Evolutionary conservation across 1,140 invertebrate species (phyloP).

Genomic region (Bombus soroeensis): DNA sequence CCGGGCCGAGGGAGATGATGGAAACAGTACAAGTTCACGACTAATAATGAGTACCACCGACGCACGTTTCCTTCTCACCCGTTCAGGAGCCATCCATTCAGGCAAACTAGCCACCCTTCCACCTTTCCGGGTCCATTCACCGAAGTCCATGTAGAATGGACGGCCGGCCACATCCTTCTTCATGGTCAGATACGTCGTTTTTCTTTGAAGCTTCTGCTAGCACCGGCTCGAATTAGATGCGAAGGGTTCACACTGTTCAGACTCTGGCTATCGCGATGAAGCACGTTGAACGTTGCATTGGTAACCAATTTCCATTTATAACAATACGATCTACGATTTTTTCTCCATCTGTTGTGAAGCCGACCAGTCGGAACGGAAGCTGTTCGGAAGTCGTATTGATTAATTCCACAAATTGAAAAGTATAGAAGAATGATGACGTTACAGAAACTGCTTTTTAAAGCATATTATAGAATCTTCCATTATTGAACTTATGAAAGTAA

Average conservation of each 20-base stretch:
- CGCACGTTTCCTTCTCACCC: slow-evolving; percentile 38
- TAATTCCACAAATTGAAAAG: too few species aligned
- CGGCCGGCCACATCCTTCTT: slow-evolving; percentile 31
- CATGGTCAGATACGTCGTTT: slow-evolving; percentile 28
- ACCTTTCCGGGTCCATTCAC: slow-evolving; percentile 33
- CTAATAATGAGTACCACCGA: slow-evolving; percentile 71
- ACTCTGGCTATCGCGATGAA: not conserved
- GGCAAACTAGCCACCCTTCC: slow-evolving; percentile 31
- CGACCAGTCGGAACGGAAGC: too few species aligned
- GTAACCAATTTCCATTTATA: not conserved
- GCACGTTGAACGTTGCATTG: not conserved
- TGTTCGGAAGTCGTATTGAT: too few species aligned
- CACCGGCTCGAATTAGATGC: slow-evolving; percentile 11
- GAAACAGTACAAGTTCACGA: slow-evolving; percentile 52
- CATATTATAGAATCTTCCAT: too few species aligned
- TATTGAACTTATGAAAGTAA: too few species aligned
- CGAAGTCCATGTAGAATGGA: slow-evolving; percentile 34
- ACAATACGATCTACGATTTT: not conserved
- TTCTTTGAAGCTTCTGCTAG: slow-evolving; percentile 26
- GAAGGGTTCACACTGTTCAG: slow-evolving; percentile 12
- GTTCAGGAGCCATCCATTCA: slow-evolving; percentile 40
- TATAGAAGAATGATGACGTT: too few species aligned
- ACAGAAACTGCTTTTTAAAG: too few species aligned
- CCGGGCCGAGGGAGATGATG: slow-evolving; percentile 1
- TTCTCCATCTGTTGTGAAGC: too few species aligned